Evolutionary conservation across 2,888 invertebrate genomes (phyloP).

Genomic region (Branchinecta sandiegonensis): DNA sequence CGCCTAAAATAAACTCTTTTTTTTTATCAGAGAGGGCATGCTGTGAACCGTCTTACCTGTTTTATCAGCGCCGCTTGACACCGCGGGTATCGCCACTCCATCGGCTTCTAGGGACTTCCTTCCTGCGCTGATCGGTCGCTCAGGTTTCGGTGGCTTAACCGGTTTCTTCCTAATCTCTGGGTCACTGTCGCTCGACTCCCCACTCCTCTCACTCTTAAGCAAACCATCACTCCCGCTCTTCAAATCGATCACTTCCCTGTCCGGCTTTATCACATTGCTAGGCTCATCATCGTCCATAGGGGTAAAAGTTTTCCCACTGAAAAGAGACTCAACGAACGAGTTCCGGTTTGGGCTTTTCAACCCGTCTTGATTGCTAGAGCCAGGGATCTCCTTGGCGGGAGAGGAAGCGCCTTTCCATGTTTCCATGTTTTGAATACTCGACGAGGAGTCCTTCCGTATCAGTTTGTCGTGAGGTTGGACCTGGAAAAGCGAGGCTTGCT

Average conservation of each 20-base stretch:
- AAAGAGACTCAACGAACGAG: neutral
- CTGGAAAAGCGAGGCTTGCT: slow-evolving; percentile 53
- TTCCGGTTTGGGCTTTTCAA: neutral
- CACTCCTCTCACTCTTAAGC: too few relatives aligned
- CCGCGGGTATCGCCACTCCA: too few relatives aligned
- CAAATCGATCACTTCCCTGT: neutral
- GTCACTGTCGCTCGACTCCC: slow-evolving; percentile 9
- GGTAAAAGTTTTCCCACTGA: neutral
- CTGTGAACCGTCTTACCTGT: too few relatives aligned
- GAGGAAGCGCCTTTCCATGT: neutral
- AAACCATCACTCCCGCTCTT: neutral
- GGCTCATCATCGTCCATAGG: neutral
- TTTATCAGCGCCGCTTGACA: too few relatives aligned
- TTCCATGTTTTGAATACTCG: neutral
- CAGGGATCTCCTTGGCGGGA: neutral
- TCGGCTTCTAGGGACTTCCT: too few relatives aligned
- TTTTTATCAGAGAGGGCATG: too few relatives aligned
- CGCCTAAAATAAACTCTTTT: too few relatives aligned
- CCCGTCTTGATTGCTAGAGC: neutral
- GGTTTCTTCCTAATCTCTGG: neutral
- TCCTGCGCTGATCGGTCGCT: neutral
- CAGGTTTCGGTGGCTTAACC: slow-evolving; percentile 13
- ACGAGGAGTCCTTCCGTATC: slow-evolving; percentile 32
- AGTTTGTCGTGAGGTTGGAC: slow-evolving; percentile 39
- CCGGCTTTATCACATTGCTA: neutral